Evolutionary conservation across 2,888 invertebrate species (phyloP).

Genomic region (Thyatira batis): DNA sequence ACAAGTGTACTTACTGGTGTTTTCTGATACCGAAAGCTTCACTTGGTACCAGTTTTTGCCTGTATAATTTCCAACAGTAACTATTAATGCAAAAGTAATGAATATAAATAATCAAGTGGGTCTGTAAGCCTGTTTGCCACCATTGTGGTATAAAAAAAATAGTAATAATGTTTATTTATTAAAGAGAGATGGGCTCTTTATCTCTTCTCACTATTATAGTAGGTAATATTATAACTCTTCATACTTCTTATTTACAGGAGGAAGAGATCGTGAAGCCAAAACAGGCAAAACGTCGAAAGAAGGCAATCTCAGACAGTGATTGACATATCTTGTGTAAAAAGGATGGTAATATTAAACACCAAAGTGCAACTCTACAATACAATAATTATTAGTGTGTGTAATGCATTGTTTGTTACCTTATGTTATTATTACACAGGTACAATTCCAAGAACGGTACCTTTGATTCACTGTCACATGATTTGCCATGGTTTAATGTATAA

Average conservation of each 20-base stretch:
- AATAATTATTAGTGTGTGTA: constrained; percentile 63
- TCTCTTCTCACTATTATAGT: too few relatives aligned
- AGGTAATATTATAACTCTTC: too few relatives aligned
- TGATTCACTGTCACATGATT: constrained; percentile 43
- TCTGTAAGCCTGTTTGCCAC: too few relatives aligned
- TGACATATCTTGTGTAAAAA: constrained; percentile 84
- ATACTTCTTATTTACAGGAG: constrained; percentile 68
- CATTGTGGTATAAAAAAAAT: too few relatives aligned
- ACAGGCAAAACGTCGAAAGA: constrained; percentile 95
- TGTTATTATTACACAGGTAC: constrained; percentile 57
- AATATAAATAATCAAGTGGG: too few relatives aligned
- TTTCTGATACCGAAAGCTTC: too few relatives aligned
- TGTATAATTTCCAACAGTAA: too few relatives aligned
- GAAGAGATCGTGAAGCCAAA: constrained; percentile 96
- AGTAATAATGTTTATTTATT: too few relatives aligned
- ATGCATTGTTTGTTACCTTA: constrained; percentile 60
- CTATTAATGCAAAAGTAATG: too few relatives aligned
- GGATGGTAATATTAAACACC: constrained; percentile 73
- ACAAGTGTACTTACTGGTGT: too few relatives aligned
- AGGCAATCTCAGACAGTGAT: constrained; percentile 96
- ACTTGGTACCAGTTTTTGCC: too few relatives aligned
- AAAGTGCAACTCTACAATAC: constrained; percentile 80
- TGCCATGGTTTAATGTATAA: constrained; percentile 43
- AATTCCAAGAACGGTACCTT: constrained; percentile 70
- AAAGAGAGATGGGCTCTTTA: too few relatives aligned